Evolutionary conservation across 2,113 vertebrate species (phyloP).

Genomic region (Ahaetulla prasina): DNA sequence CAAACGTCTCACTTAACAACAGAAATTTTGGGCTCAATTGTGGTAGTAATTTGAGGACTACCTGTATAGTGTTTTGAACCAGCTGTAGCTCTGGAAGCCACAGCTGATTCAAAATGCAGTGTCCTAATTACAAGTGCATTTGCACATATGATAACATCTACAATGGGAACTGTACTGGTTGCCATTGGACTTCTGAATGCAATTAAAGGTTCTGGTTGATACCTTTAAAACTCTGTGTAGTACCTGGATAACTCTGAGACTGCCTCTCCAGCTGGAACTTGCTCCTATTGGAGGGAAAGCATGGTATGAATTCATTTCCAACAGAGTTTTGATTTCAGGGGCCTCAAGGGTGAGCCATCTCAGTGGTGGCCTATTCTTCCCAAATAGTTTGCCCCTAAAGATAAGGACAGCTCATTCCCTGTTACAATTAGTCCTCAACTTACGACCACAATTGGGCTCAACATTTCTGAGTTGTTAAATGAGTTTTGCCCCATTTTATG

Average conservation of each 20-base stretch:
- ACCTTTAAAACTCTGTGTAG: neutral
- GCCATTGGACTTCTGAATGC: neutral
- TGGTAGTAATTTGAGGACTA: neutral
- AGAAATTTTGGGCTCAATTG: neutral
- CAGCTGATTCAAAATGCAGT: too few relatives aligned
- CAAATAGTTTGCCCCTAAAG: neutral
- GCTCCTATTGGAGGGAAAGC: neutral
- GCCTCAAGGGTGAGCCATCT: neutral
- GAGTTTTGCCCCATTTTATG: neutral
- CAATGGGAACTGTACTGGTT: neutral
- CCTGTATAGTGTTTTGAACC: neutral
- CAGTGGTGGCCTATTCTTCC: neutral
- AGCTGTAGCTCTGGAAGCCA: neutral
- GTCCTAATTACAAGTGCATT: neutral
- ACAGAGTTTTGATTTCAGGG: neutral
- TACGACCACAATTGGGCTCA: neutral
- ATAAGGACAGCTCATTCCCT: neutral
- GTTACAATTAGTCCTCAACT: neutral
- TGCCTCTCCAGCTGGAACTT: neutral
- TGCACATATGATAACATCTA: neutral
- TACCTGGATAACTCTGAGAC: neutral
- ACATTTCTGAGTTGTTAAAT: neutral
- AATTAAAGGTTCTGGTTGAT: neutral
- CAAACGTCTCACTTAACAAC: neutral
- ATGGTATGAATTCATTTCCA: neutral